Evolutionary conservation across 1,140 invertebrate genomes (phyloP).

Genomic region (Teleogryllus occipitalis): DNA sequence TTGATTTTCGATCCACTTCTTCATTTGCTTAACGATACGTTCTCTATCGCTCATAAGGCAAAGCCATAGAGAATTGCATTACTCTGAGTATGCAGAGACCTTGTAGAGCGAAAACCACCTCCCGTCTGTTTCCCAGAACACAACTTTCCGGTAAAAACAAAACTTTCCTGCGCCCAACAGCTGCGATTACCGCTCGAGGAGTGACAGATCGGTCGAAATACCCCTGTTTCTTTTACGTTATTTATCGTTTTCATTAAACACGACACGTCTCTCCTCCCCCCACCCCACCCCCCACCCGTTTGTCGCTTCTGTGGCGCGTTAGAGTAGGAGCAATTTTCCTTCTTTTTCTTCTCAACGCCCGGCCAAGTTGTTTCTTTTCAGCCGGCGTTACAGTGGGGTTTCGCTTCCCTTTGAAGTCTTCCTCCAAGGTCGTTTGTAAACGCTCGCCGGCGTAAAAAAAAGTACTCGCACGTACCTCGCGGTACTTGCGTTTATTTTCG

Average conservation of each 20-base stretch:
- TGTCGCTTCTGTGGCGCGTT: background rate
- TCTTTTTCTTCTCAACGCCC: background rate
- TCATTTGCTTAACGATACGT: no score
- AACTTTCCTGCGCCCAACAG: background rate
- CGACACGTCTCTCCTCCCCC: background rate
- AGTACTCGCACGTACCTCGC: background rate
- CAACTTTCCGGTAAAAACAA: no score
- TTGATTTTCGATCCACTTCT: no score
- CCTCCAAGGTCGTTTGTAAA: background rate
- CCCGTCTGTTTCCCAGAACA: no score
- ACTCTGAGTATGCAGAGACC: no score
- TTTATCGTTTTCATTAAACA: slow-evolving; percentile 3
- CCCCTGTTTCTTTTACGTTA: background rate
- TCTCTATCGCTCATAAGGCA: no score
- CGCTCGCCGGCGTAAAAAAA: background rate
- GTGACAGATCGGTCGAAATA: background rate
- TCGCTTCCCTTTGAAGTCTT: background rate
- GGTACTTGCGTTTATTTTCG: background rate
- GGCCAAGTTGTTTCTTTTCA: background rate
- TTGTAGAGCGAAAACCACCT: no score
- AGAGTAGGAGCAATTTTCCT: background rate
- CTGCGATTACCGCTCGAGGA: background rate
- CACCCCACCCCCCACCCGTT: background rate
- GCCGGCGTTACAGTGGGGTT: background rate
- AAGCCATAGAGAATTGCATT: no score